Evolutionary conservation across 2,888 invertebrate genomes (phyloP), one percentile per base, ranked within the genome.

Genomic region (Patella caerulea): DNA sequence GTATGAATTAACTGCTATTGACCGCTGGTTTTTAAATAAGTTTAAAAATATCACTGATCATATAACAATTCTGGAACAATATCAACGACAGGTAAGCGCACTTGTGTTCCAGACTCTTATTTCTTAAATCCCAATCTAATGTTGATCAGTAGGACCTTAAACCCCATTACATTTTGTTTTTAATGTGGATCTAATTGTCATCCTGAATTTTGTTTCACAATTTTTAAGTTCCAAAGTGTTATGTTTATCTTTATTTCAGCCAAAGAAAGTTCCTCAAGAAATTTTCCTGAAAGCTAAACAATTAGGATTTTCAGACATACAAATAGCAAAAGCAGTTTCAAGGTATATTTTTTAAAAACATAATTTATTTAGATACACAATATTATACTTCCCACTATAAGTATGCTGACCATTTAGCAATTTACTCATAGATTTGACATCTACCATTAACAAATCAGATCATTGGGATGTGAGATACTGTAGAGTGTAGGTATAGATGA

Each of bases 221-320:
- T 45, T 45, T 45, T 45, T 9, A 45, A 45, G 45, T 45, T 45
- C 45, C 45, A 45, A 45, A 9, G 9, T 45, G 45, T 45, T 45
- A 45, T 24, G 71, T 65, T n/a, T 52, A 72, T 72, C 56, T 71
- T 9, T 77, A 29, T 80, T 78, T 19, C 76, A 87, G 86, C 80
- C 85, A 24, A 81, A 82, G 65, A 83, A 86, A 54, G 79, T 89
- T 65, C 83, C 88, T 2, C 73, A 72, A 34, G 93, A 94, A 0
- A 91, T 95, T 17, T 92, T 99, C 54, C 92, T 95, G 75, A 93
- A 94, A 84, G 98, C 98, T 0, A 99, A 99, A 90, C 95, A 96
- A 89, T 93, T 97, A 54, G 99, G 99, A 3, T 99, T 99, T 92
- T 97, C 97, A 4, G 99, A 99, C 92, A 96, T 96, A 89, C 99